phyloP scores from a whole-genome alignment of 2,797 vertebrate species.

The Arremon brunneinucha region DNA sequence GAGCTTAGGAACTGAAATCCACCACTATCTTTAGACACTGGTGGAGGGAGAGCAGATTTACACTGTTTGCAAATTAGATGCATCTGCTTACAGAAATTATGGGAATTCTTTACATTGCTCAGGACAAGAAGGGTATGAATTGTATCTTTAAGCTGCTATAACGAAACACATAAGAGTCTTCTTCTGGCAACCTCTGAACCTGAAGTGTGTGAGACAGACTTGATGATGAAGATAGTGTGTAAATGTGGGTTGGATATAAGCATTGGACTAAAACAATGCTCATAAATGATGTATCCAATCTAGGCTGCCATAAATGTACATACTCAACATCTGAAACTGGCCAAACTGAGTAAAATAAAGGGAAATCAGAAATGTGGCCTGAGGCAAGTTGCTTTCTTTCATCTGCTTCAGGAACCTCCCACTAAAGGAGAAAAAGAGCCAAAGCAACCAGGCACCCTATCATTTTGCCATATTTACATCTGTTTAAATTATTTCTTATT shows the following conservation, averaged over 20 bases:
- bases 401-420: background rate
- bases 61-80: background rate
- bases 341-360: background rate
- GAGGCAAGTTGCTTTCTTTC: constrained; percentile 4
- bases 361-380: background rate
- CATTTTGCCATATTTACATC: background rate
- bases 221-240: background rate
- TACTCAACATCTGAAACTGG: background rate
- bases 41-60: background rate
- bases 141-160: background rate
- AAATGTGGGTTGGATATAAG: background rate
- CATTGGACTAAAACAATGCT: background rate
- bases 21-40: background rate
- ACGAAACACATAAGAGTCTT: constrained; percentile 40
- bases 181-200: constrained; percentile 3
- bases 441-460: background rate
- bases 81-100: background rate
- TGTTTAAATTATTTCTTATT: background rate
- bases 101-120: background rate
- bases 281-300: background rate
- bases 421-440: background rate
- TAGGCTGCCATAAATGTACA: background rate
- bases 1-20: background rate
- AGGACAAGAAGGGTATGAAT: background rate
- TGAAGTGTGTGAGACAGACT: background rate